These are phyloP conservation scores for Apotomis turbidana DNA, from an alignment of 2,888 invertebrate genomes.

Conservation along the genomic window DNA sequence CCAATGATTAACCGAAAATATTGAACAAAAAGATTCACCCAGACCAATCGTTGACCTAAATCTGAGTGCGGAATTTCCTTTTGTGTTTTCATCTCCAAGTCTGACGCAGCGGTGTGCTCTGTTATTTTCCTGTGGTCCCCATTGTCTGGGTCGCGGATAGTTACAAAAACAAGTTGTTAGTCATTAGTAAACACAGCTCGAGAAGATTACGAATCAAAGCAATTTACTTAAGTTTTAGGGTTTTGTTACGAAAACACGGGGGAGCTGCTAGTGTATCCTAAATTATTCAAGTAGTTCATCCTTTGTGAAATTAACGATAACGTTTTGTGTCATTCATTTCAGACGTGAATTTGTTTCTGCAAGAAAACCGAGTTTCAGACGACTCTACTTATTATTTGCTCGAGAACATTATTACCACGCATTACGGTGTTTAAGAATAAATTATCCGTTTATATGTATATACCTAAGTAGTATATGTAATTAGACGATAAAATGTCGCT, in stretches of 20 bases:
- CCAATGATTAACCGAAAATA: conserved; percentile 35
- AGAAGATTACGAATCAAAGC: conserved; percentile 41
- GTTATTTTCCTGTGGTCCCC: conserved; percentile 53
- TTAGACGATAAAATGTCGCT: background rate
- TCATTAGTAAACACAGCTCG: conserved; percentile 36
- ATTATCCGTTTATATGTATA: background rate
- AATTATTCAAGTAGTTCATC: conserved; percentile 4
- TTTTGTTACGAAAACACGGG: conserved; percentile 23
- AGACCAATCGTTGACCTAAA: conserved; percentile 57
- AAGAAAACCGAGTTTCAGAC: background rate
- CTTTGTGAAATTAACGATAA: background rate
- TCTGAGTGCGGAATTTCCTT: conserved; percentile 59
- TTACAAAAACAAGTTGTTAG: conserved; percentile 41
- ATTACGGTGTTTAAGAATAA: background rate
- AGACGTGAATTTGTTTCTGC: background rate
- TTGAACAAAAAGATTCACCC: conserved; percentile 47
- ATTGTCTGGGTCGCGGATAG: conserved; percentile 40
- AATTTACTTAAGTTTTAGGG: conserved; percentile 34
- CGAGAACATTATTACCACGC: background rate
- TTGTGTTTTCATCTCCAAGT: conserved; percentile 61
- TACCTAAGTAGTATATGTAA: background rate
- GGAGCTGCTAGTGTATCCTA: conserved; percentile 9
- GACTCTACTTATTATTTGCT: background rate
- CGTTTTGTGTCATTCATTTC: background rate
- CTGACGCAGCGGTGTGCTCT: conserved; percentile 49